These are phyloP conservation scores for Fistularia tabacaria DNA, from an alignment of 2,797 vertebrate species.

Conservation along the genomic window DNA sequence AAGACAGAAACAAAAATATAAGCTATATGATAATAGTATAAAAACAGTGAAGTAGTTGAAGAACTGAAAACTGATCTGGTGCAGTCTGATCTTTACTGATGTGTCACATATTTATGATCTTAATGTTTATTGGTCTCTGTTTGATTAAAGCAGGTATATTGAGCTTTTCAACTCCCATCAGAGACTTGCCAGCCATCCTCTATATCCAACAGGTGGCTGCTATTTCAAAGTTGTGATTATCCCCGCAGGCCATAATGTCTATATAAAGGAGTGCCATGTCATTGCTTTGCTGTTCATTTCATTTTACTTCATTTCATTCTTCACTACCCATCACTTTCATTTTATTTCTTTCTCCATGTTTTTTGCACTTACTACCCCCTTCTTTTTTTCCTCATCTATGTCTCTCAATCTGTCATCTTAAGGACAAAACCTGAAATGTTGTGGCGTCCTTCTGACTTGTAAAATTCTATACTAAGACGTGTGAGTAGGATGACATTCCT, in stretches of 20 bases:
- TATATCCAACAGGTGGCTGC: conserved; percentile 57
- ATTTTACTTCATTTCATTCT: conserved; percentile 11
- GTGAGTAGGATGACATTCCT: conserved; percentile 6
- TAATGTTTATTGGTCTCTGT: neutral
- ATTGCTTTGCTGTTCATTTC: conserved; percentile 18
- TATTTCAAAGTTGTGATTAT: conserved; percentile 46
- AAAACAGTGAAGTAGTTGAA: neutral
- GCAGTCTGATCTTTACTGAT: no score
- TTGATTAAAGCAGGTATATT: conserved; percentile 1
- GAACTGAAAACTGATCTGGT: neutral
- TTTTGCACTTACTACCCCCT: neutral
- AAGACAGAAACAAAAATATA: no score
- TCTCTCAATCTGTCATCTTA: neutral
- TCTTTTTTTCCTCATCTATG: neutral
- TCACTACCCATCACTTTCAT: conserved; percentile 4
- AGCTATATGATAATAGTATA: no score
- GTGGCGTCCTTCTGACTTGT: conserved; percentile 4
- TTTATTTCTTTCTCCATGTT: neutral
- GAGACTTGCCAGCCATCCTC: neutral
- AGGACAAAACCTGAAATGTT: conserved; percentile 8
- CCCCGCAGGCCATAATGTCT: conserved; percentile 21
- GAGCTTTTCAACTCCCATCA: conserved; percentile 9
- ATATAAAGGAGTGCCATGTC: conserved; percentile 33
- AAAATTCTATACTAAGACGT: conserved; percentile 11
- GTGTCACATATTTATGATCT: neutral